Percentiles rank a stretch among this genome's conserved stretches.
These are phyloP conservation scores for Hyperoplus immaculatus DNA, from an alignment of 2,797 vertebrate species.

Conservation along the genomic window DNA sequence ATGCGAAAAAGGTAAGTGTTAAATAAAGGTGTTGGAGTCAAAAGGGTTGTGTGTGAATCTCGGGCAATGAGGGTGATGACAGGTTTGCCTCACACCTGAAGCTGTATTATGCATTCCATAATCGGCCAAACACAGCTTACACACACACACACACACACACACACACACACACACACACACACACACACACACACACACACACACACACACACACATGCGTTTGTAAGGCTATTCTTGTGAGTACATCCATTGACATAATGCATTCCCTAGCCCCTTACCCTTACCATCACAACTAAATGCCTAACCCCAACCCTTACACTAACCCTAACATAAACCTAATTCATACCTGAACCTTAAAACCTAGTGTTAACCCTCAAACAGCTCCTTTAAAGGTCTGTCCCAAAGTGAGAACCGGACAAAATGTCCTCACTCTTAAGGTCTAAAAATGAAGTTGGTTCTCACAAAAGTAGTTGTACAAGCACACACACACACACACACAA, in stretches of 20 bases:
- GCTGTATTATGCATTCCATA: slow-evolving; percentile 77
- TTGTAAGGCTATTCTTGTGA: too few relatives aligned
- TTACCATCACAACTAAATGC: too few relatives aligned
- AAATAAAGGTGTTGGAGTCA: slow-evolving; percentile 73
- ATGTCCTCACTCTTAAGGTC: too few relatives aligned
- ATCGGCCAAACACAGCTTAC: slow-evolving; percentile 43
- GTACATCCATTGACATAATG: too few relatives aligned
- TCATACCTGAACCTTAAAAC: too few relatives aligned
- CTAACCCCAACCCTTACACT: too few relatives aligned
- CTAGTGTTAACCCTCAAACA: too few relatives aligned
- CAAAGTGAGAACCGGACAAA: too few relatives aligned
- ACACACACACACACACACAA: slow-evolving; percentile 27
- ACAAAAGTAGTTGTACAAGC: background rate
- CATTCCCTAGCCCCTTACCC: too few relatives aligned
- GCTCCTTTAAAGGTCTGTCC: too few relatives aligned
- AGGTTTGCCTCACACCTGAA: slow-evolving; percentile 75
- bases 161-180: slow-evolving; percentile 24
- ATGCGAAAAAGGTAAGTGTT: slow-evolving; percentile 58
- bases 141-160: slow-evolving; percentile 30
- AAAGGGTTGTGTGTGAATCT: slow-evolving; percentile 69
- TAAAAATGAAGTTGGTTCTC: too few relatives aligned
- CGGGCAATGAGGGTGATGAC: slow-evolving; percentile 72
- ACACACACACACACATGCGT: slow-evolving; percentile 11
- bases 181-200: slow-evolving; percentile 27
- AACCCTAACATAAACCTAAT: too few relatives aligned